Evolutionary conservation across 2,797 vertebrate genomes (phyloP).

Genomic region (Crocidura indochinensis): DNA sequence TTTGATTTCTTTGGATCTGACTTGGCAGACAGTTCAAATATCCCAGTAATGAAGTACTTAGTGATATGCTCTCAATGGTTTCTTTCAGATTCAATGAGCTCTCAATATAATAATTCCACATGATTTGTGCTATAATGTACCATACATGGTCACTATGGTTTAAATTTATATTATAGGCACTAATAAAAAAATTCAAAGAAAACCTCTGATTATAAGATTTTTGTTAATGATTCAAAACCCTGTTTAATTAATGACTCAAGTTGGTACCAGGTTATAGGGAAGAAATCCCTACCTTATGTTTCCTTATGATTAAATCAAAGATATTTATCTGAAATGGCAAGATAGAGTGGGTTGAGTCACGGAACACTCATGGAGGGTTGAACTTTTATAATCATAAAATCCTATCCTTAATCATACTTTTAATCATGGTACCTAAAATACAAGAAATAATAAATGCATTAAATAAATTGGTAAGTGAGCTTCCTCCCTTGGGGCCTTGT

Average conservation of each 20-base stretch:
- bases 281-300: neutral
- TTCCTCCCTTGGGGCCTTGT: no score
- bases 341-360: no score
- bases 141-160: neutral
- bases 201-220: neutral
- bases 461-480: no score
- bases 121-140: neutral
- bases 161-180: neutral
- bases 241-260: neutral
- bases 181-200: neutral
- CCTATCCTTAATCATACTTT: no score
- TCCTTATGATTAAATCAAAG: neutral
- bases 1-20: neutral
- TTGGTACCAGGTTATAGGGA: neutral
- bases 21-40: neutral
- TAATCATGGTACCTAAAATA: no score
- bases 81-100: neutral
- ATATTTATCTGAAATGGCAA: neutral
- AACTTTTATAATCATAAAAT: no score
- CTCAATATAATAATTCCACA: neutral
- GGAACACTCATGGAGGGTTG: no score
- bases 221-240: neutral
- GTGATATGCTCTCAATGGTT: neutral
- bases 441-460: no score
- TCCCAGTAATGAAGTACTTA: no score